A percentile compares a stretch with the other conserved stretches of the same genome.
Evolutionary conservation across 2,888 invertebrate genomes (phyloP).

Genomic region (Leptopterna dolabrata): DNA sequence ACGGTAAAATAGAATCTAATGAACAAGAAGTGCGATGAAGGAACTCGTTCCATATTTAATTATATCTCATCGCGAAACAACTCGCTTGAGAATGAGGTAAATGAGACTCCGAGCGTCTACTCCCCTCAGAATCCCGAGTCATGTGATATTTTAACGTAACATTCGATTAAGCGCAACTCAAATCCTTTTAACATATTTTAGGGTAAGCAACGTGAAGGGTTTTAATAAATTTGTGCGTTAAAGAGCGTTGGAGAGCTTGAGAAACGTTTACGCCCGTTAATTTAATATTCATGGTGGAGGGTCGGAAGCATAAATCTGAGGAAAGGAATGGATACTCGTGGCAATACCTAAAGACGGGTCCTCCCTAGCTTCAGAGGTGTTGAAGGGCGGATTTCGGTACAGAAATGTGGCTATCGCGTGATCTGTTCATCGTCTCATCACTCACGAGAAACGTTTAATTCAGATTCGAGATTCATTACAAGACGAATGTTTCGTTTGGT

Average conservation of each 20-base stretch:
- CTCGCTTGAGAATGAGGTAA: not conserved
- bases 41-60: constrained; percentile 11
- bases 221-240: not conserved
- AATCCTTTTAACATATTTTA: not conserved
- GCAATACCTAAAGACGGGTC: not conserved
- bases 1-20: not conserved
- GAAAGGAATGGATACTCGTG: not conserved
- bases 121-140: not conserved
- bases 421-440: not conserved
- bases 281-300: constrained; percentile 26
- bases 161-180: not conserved
- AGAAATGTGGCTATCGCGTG: not conserved
- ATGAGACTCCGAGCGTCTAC: constrained; percentile 5
- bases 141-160: constrained; percentile 7
- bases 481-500: not conserved
- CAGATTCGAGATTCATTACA: not conserved
- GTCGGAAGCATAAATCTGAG: constrained; percentile 15
- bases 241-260: not conserved
- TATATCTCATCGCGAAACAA: not conserved
- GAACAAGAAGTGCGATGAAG: not conserved
- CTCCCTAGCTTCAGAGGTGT: not conserved
- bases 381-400: not conserved
- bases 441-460: not conserved
- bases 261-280: constrained; percentile 11
- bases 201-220: not conserved